phyloP scores from a whole-genome alignment of 2,113 vertebrate species.

The Pangasianodon hypophthalmus region DNA sequence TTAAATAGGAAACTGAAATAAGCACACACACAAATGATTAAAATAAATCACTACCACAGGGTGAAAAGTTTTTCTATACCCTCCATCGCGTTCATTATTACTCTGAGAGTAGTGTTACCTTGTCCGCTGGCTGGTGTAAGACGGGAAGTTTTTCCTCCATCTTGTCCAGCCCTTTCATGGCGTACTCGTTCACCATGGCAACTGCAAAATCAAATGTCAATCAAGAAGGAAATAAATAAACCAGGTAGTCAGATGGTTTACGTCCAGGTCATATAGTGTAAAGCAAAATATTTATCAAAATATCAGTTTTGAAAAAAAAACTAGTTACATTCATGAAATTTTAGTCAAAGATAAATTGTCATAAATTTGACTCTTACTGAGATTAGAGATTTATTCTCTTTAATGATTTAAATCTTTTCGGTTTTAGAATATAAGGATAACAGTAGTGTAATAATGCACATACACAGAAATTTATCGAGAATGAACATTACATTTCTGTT shows the following conservation, averaged over 20 bases:
- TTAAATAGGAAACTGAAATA: not conserved
- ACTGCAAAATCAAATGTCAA: constrained; percentile 78
- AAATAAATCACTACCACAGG: not conserved
- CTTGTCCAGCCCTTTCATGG: constrained; percentile 84
- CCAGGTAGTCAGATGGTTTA: not conserved
- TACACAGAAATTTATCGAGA: too few species aligned
- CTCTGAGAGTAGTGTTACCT: constrained; percentile 73
- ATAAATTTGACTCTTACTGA: too few species aligned
- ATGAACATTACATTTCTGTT: too few species aligned
- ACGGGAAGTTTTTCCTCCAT: constrained; percentile 87
- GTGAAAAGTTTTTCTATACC: not conserved
- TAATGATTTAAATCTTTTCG: too few species aligned
- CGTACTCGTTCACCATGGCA: constrained; percentile 81
- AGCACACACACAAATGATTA: not conserved
- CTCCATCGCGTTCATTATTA: not conserved
- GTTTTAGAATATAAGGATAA: too few species aligned
- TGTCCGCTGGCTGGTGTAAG: constrained; percentile 85
- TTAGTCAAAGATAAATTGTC: too few species aligned
- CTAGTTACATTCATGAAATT: too few species aligned
- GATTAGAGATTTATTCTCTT: too few species aligned
- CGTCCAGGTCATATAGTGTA: not conserved
- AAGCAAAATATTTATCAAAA: not conserved
- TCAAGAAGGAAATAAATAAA: not conserved
- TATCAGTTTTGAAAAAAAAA: too few species aligned
- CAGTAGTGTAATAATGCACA: too few species aligned